phyloP scores from a whole-genome alignment of 2,888 invertebrate species.

The Uropetala carovei region DNA sequence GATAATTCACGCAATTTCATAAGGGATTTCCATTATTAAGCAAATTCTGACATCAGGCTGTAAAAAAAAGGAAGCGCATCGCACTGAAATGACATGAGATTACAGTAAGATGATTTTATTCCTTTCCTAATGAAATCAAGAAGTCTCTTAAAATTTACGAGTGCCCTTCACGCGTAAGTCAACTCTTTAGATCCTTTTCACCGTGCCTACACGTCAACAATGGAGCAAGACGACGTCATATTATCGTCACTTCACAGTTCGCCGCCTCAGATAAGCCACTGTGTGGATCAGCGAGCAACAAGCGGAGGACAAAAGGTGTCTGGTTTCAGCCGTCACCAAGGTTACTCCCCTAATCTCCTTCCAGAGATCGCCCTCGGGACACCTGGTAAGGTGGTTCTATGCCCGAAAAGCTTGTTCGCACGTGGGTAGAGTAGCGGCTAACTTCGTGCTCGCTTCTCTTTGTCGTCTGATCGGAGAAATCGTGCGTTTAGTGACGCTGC shows the following conservation, averaged over 20 bases:
- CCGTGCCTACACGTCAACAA: background rate
- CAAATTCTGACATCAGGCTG: no score
- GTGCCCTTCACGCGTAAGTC: background rate
- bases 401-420: background rate
- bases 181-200: no score
- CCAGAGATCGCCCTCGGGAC: constrained; percentile 20
- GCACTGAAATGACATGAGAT: no score
- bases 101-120: background rate
- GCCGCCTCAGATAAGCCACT: constrained; percentile 6
- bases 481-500: no score
- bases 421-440: constrained; percentile 1
- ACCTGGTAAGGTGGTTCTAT: constrained; percentile 40
- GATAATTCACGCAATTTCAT: no score
- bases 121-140: background rate
- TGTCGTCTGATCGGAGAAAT: no score
- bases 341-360: constrained; percentile 21
- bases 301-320: constrained; percentile 19
- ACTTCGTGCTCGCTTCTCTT: background rate
- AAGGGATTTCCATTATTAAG: no score
- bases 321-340: constrained; percentile 40
- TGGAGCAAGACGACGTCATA: constrained; percentile 23
- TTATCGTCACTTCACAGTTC: background rate
- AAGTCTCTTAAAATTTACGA: background rate
- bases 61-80: no score
- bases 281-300: background rate